Conservation (phyloP, 2,888 invertebrate genomes). For the Clusia tigrina region DNA sequence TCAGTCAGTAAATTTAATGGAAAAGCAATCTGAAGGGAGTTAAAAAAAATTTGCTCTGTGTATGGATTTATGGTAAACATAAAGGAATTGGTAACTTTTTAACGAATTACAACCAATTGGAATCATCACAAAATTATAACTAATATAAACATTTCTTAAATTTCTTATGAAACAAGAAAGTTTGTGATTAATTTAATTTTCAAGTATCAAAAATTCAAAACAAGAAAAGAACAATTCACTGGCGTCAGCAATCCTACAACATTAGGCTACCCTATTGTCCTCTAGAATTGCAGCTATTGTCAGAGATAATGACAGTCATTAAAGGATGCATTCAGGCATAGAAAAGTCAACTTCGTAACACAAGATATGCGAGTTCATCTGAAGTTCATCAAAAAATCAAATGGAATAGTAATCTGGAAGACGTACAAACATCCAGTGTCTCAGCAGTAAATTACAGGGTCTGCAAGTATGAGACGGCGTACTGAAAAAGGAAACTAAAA, state of each 20-base stretch:
- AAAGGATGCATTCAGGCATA: not conserved
- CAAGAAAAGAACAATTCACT: too few species aligned
- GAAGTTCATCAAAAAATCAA: constrained; percentile 25
- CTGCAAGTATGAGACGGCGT: not conserved
- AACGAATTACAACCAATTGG: too few species aligned
- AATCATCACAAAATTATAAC: too few species aligned
- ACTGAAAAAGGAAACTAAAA: not conserved
- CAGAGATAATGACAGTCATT: constrained; percentile 4
- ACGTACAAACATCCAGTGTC: not conserved
- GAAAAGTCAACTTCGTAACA: not conserved
- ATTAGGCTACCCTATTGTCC: not conserved
- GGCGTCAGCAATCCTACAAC: constrained; percentile 4
- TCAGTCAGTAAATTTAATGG: too few species aligned
- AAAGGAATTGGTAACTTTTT: too few species aligned
- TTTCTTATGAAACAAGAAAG: not conserved
- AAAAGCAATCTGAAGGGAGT: too few species aligned
- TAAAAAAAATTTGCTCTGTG: too few species aligned
- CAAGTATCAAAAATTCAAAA: too few species aligned
- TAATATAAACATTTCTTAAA: not conserved
- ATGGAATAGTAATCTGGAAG: constrained; percentile 1
- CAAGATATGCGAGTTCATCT: not conserved
- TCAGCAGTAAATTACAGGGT: constrained; percentile 3
- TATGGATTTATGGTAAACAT: too few species aligned
- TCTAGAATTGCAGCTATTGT: not conserved
- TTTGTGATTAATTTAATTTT: not conserved